These are phyloP conservation scores for Diorhabda sublineata DNA, from an alignment of 1,140 invertebrate species.

Conservation along the genomic window DNA sequence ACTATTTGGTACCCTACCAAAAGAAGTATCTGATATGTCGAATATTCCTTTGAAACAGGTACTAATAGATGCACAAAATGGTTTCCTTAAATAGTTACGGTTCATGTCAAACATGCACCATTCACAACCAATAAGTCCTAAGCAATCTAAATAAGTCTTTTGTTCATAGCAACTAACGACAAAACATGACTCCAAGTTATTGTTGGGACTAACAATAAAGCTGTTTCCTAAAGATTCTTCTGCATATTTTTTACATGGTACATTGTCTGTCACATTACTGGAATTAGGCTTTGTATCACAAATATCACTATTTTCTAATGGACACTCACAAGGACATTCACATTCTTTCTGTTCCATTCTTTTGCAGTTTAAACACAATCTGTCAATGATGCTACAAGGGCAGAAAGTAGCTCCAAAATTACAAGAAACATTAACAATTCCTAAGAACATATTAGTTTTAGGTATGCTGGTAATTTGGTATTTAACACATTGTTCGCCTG, in stretches of 20 bases:
- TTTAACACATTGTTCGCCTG: slow-evolving; percentile 85
- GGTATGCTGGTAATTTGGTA: slow-evolving; percentile 79
- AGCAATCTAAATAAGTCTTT: slow-evolving; percentile 67
- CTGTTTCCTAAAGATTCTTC: slow-evolving; percentile 31
- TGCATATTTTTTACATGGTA: slow-evolving; percentile 25
- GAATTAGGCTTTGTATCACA: slow-evolving; percentile 14
- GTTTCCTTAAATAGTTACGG: slow-evolving; percentile 61
- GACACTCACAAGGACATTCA: slow-evolving; percentile 93
- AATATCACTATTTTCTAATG: slow-evolving; percentile 55
- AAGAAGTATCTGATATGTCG: slow-evolving; percentile 77
- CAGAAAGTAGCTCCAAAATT: slow-evolving; percentile 78
- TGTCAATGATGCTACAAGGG: slow-evolving; percentile 86
- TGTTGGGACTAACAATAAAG: slow-evolving; percentile 50
- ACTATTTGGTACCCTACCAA: slow-evolving; percentile 35
- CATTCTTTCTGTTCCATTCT: slow-evolving; percentile 92
- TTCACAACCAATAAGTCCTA: slow-evolving; percentile 83
- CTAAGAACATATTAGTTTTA: slow-evolving; percentile 83
- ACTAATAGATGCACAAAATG: slow-evolving; percentile 76
- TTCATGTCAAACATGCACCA: slow-evolving; percentile 83
- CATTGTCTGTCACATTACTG: slow-evolving; percentile 27
- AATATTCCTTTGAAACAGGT: slow-evolving; percentile 83
- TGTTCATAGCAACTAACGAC: slow-evolving; percentile 79
- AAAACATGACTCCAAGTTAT: slow-evolving; percentile 58
- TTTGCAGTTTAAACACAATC: slow-evolving; percentile 87
- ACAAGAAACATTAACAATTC: slow-evolving; percentile 82